These are phyloP conservation scores for Megalopta genalis DNA, from an alignment of 1,140 invertebrate genomes.

Conservation along the genomic window DNA sequence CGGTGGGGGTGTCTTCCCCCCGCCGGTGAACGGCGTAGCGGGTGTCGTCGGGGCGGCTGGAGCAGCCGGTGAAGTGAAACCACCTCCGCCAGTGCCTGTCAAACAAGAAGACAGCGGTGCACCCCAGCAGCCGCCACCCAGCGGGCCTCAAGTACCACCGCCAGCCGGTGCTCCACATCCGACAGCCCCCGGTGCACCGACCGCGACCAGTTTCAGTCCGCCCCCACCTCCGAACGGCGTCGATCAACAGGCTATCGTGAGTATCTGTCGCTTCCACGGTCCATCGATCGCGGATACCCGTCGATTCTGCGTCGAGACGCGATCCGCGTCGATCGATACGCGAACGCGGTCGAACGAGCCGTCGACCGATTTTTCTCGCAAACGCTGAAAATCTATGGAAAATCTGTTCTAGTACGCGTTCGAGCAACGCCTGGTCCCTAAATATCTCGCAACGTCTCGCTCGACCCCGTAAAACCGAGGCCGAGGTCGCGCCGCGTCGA, in stretches of 20 bases:
- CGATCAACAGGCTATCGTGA: conserved; percentile 78
- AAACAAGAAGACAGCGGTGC: conserved; percentile 74
- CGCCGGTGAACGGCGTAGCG: conserved; percentile 86
- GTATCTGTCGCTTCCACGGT: too few relatives aligned
- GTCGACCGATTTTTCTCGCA: too few relatives aligned
- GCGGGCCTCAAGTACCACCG: conserved; percentile 72
- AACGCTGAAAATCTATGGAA: too few relatives aligned
- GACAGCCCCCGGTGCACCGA: conserved; percentile 70
- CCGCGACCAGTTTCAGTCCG: conserved; percentile 76
- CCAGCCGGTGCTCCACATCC: conserved; percentile 70
- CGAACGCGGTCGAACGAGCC: too few relatives aligned
- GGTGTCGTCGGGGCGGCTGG: conserved; percentile 80
- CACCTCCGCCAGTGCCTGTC: conserved; percentile 75
- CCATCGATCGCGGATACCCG: neutral
- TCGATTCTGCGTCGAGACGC: too few relatives aligned
- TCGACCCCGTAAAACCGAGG: conserved; percentile 16
- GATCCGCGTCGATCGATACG: too few relatives aligned
- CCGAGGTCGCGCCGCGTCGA: conserved; percentile 18
- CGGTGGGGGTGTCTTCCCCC: conserved; percentile 88
- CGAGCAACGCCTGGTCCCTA: too few relatives aligned
- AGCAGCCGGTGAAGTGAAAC: conserved; percentile 75
- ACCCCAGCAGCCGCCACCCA: conserved; percentile 71
- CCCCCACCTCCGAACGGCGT: conserved; percentile 77
- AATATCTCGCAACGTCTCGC: too few relatives aligned
- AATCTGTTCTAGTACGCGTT: too few relatives aligned